Evolutionary conservation across 2,797 vertebrate species (phyloP), one percentile per base, ranked within the genome.

Genomic region (Coilia nasus): DNA sequence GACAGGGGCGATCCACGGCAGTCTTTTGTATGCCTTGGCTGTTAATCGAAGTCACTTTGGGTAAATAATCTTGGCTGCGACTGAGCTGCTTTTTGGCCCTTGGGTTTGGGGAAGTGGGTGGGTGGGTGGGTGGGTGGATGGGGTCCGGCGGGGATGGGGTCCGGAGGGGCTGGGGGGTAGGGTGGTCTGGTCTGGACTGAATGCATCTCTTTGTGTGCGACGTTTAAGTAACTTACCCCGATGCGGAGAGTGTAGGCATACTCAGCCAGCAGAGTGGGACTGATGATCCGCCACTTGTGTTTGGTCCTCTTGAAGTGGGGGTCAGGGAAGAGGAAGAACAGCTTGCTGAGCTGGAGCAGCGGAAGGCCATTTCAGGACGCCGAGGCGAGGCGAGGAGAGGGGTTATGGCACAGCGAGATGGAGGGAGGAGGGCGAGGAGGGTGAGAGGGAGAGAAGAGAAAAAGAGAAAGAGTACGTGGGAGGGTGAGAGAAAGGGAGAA

Each of bases 251-350:
- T 95, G 84, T 97, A 98, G 83, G 97, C 97, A 0, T 98, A 98
- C 87, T 98, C 97, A 15, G 97, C 97, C 88, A 98, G 89, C 88
- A 98, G 86, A 0, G 97, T 97, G 25, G 96, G 91, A 88, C 97
- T 98, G 88, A 98, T 97, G 90, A 98, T 98, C 92, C 97, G 95
- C 97, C 97, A 98, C 86, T 98, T 98, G 93, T 98, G 97, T 85
- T 98, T 98, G 0, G 97, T 98, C 92, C 97, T 97, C 93, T 98
- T 98, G 89, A 98, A 98, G 91, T 98, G 97, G 83, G 97, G 97
- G 92, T 98, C 97, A 25, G 97, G 97, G 88, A 98, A 98, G 83
- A 98, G 96, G 93, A 98, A 98, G 92, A 98, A 98, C 97, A 98
- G 97, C 95, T 98, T 98, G 86, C 95, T 95, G 89, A 98, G 94